Conservation (phyloP, 1,140 invertebrate species). For the Dufourea novaeangliae region DNA sequence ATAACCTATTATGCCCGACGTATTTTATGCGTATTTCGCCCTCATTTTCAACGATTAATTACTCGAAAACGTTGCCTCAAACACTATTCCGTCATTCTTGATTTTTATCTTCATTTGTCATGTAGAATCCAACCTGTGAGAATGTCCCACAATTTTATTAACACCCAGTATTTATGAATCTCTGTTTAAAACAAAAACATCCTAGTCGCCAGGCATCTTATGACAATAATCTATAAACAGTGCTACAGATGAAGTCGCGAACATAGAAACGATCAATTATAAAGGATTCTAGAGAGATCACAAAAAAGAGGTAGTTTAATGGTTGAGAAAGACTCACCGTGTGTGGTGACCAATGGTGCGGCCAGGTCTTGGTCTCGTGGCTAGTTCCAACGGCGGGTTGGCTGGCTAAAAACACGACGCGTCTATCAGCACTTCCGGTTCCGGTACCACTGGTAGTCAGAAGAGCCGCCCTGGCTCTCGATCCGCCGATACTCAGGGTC, state of each 20-base stretch:
- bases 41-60: too few relatives aligned
- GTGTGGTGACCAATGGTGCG: slow-evolving; percentile 80
- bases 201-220: neutral
- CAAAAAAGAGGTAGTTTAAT: neutral
- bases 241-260: neutral
- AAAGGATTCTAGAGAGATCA: too few relatives aligned
- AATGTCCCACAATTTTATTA: too few relatives aligned
- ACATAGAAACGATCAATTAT: too few relatives aligned
- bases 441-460: slow-evolving; percentile 75
- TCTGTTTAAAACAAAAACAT: neutral
- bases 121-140: too few relatives aligned
- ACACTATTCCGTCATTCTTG: too few relatives aligned
- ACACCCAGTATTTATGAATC: too few relatives aligned
- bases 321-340: slow-evolving; percentile 68
- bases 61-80: too few relatives aligned
- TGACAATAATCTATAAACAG: neutral
- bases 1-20: too few relatives aligned
- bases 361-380: slow-evolving; percentile 79
- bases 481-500: slow-evolving; percentile 76
- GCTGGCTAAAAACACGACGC: slow-evolving; percentile 78
- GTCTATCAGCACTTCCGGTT: slow-evolving; percentile 74
- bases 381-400: slow-evolving; percentile 69
- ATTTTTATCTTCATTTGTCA: too few relatives aligned
- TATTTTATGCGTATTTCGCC: too few relatives aligned
- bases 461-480: slow-evolving; percentile 77